phyloP scores from a whole-genome alignment of 2,113 vertebrate genomes.

The Scomber colias region DNA sequence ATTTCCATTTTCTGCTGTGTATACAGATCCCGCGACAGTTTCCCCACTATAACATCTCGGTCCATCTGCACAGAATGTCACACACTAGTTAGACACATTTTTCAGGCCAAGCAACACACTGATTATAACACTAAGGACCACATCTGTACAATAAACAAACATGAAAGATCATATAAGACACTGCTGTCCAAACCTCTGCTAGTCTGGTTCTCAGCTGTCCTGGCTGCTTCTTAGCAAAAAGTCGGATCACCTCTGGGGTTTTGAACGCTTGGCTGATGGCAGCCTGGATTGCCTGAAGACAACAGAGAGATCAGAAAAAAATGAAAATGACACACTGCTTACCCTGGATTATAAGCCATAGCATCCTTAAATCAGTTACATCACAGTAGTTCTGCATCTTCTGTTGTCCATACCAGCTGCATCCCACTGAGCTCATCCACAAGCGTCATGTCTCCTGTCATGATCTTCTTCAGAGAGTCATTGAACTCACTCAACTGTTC shows the following conservation, averaged over 20 bases:
- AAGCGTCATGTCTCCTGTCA: conserved; percentile 97
- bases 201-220: conserved; percentile 94
- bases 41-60: conserved; percentile 96
- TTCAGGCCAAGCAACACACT: neutral
- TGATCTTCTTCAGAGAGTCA: conserved; percentile 96
- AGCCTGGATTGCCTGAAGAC: conserved; percentile 93
- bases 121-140: neutral
- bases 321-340: neutral
- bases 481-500: conserved; percentile 97
- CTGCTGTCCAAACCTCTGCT: conserved; percentile 88
- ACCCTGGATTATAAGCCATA: neutral
- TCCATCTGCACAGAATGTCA: conserved; percentile 90
- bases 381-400: neutral
- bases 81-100: conserved; percentile 34
- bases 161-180: neutral
- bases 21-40: conserved; percentile 88
- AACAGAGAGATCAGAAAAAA: conserved; percentile 43
- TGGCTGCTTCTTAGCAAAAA: conserved; percentile 99
- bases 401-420: conserved; percentile 90
- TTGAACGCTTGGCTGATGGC: conserved; percentile 99
- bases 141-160: neutral
- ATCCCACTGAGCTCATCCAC: conserved; percentile 97
- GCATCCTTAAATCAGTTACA: neutral
- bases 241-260: conserved; percentile 97
- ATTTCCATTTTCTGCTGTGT: conserved; percentile 97